Evolutionary conservation across 2,797 vertebrate genomes (phyloP).

Genomic region (Pelobates cultripes): DNA sequence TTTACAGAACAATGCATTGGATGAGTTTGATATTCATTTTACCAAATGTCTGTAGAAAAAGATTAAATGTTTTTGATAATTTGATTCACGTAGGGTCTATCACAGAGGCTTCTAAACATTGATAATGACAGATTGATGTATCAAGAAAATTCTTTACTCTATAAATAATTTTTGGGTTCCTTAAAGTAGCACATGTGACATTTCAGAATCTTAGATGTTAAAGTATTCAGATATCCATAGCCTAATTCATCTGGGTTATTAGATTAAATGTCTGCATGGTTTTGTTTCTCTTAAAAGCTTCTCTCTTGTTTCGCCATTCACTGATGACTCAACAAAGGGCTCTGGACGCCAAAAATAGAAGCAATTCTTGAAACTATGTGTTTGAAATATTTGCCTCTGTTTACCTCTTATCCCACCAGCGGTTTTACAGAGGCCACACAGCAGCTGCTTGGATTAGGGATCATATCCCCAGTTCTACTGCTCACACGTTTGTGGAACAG

Average conservation of each 20-base stretch:
- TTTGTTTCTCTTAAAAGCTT: constrained; percentile 2
- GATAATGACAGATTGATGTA: too few species aligned
- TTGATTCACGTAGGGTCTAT: too few species aligned
- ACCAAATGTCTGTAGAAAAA: too few species aligned
- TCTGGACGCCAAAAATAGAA: background rate
- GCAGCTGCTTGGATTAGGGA: constrained; percentile 13
- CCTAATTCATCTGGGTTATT: background rate
- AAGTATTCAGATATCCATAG: background rate
- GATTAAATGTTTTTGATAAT: too few species aligned
- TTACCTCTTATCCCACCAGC: constrained; percentile 6
- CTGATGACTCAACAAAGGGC: background rate
- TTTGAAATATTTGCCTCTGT: constrained; percentile 7
- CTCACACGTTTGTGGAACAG: constrained; percentile 35
- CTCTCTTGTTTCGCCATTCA: constrained; percentile 10
- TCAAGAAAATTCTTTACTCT: too few species aligned
- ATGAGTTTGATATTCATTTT: too few species aligned
- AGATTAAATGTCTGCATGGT: background rate
- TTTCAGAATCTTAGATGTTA: background rate
- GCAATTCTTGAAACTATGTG: background rate
- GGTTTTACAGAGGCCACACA: constrained; percentile 40
- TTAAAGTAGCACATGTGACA: background rate
- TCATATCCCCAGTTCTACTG: constrained; percentile 13
- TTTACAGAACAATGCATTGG: too few species aligned
- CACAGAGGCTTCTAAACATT: too few species aligned
- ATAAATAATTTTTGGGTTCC: background rate